phyloP scores from a whole-genome alignment of 1,140 invertebrate genomes.

The Samia ricini region DNA sequence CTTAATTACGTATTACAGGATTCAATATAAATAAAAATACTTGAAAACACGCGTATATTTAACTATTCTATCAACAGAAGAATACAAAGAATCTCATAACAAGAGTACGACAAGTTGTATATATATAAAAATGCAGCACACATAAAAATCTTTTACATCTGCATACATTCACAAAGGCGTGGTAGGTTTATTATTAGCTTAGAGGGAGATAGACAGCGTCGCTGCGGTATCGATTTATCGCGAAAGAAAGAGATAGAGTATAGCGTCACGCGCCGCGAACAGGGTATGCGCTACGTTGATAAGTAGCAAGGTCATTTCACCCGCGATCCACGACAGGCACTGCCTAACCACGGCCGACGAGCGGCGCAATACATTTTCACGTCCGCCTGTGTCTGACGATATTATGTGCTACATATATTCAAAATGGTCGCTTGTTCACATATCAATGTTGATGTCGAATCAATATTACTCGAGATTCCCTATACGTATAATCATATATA shows the following conservation, averaged over 20 bases:
- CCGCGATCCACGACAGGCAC: conserved; percentile 18
- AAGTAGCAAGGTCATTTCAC: conserved; percentile 67
- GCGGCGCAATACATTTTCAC: not conserved
- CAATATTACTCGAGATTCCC: not conserved
- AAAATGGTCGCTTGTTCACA: conserved; percentile 3
- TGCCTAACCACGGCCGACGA: conserved; percentile 12
- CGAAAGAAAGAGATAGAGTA: conserved; percentile 40
- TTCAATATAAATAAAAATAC: too few species aligned
- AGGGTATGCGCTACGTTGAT: conserved; percentile 45
- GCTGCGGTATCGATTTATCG: conserved; percentile 46
- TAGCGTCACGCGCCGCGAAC: conserved; percentile 29
- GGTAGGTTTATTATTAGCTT: conserved; percentile 63
- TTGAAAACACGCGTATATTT: conserved; percentile 81
- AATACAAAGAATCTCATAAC: conserved; percentile 68
- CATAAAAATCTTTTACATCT: conserved; percentile 18
- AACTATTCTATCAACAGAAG: conserved; percentile 88
- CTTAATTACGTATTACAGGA: too few species aligned
- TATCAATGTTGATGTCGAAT: not conserved
- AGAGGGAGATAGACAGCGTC: conserved; percentile 41
- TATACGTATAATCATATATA: not conserved
- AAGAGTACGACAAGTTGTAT: conserved; percentile 31
- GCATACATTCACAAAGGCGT: conserved; percentile 27
- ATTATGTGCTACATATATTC: conserved; percentile 20
- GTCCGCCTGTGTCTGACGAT: conserved; percentile 11
- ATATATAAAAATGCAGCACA: conserved; percentile 43